A percentile compares a stretch with the other conserved stretches of the same genome.
Evolutionary conservation across 64 coral and sea anemone genomes (phyloP).

Genomic region (Astreopora myriophthalma): DNA sequence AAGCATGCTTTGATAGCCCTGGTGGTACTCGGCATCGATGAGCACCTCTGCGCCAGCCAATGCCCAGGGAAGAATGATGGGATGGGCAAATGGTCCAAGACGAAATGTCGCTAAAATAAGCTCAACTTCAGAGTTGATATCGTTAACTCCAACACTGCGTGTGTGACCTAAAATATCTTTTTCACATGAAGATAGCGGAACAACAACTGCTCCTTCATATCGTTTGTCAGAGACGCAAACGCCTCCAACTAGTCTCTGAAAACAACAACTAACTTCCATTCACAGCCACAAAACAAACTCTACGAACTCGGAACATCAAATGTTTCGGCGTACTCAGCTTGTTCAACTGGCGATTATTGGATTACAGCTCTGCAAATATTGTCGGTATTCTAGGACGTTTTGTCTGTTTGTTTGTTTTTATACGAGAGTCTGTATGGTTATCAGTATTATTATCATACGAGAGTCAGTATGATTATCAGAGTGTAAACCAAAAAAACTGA

Average conservation of each 20-base stretch:
- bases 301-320: not conserved
- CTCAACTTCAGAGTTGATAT: not conserved
- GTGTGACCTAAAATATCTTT: constrained; percentile 1
- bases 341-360: no score
- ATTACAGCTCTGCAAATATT: no score
- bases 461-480: no score
- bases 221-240: constrained; percentile 31
- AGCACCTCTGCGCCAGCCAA: constrained; percentile 65
- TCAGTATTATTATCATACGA: no score
- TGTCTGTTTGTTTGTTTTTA: no score
- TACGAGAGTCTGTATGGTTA: no score
- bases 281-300: not conserved
- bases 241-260: constrained; percentile 50
- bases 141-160: constrained; percentile 1
- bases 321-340: not conserved
- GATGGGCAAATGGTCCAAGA: constrained; percentile 52
- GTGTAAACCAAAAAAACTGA: no score
- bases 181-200: constrained; percentile 16
- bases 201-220: constrained; percentile 2
- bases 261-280: constrained; percentile 46
- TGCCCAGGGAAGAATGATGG: constrained; percentile 52
- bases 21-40: constrained; percentile 48
- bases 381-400: no score
- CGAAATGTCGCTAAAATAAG: constrained; percentile 44
- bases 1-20: constrained; percentile 42